These are phyloP conservation scores for Scaptodrosophila lebanonensis DNA, from an alignment of 1,140 invertebrate species.

Conservation along the genomic window DNA sequence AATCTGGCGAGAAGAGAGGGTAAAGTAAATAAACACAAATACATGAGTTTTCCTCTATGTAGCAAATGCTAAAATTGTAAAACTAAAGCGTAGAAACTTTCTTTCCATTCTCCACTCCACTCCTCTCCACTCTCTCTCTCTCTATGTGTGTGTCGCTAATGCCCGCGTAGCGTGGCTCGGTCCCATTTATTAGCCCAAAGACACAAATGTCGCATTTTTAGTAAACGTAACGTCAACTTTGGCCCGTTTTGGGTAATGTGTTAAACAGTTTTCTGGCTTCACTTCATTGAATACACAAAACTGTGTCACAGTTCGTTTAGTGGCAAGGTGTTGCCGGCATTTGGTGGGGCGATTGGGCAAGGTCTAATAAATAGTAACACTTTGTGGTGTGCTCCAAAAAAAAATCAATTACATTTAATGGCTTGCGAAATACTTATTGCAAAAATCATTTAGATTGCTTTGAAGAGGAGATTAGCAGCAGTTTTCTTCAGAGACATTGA, in stretches of 20 bases:
- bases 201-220: not conserved
- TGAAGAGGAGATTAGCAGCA: too few relatives aligned
- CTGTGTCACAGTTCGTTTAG: conserved; percentile 12
- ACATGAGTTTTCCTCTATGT: not conserved
- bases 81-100: conserved; percentile 62
- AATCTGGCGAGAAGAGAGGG: conserved; percentile 80
- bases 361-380: too few relatives aligned
- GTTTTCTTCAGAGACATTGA: too few relatives aligned
- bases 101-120: conserved; percentile 16
- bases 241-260: conserved; percentile 22
- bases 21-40: conserved; percentile 15
- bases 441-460: too few relatives aligned
- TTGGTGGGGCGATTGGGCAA: too few relatives aligned
- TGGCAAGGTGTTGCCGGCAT: too few relatives aligned
- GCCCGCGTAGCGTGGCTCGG: conserved; percentile 47
- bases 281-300: too few relatives aligned
- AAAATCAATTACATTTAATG: too few relatives aligned
- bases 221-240: conserved; percentile 42
- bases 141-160: conserved; percentile 37
- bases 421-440: too few relatives aligned
- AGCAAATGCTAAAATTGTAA: conserved; percentile 37
- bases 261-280: conserved; percentile 15
- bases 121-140: too few relatives aligned
- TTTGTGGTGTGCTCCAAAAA: too few relatives aligned
- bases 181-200: conserved; percentile 57